Conservation (phyloP, 2,888 invertebrate species). For the Nemotelus pantherinus region DNA sequence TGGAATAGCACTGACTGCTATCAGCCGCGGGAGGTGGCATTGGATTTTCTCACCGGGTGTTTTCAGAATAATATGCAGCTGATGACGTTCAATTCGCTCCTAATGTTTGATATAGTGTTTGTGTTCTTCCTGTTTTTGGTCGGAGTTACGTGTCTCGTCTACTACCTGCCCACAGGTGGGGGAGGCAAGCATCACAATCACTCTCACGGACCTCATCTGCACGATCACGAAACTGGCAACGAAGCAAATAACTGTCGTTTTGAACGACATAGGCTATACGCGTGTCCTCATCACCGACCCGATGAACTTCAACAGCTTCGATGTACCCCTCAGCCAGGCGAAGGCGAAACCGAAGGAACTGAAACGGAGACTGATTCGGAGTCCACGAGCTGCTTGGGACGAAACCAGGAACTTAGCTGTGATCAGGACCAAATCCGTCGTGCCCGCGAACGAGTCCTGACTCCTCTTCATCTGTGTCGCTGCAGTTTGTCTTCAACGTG, state of each 20-base stretch:
- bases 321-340: neutral
- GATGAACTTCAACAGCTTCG: slow-evolving; percentile 34
- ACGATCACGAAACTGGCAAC: slow-evolving; percentile 21
- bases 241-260: slow-evolving; percentile 21
- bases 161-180: slow-evolving; percentile 75
- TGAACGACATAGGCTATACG: slow-evolving; percentile 31
- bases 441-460: slow-evolving; percentile 25
- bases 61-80: slow-evolving; percentile 72
- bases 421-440: slow-evolving; percentile 25
- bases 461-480: slow-evolving; percentile 24
- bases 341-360: slow-evolving; percentile 25
- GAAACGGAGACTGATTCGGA: slow-evolving; percentile 41
- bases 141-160: slow-evolving; percentile 83
- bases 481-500: neutral
- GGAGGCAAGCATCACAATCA: slow-evolving; percentile 21
- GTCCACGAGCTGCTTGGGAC: slow-evolving; percentile 23
- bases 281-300: slow-evolving; percentile 31
- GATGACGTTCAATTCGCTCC: slow-evolving; percentile 85
- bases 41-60: slow-evolving; percentile 1
- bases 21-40: neutral
- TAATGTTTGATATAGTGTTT: slow-evolving; percentile 90
- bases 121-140: slow-evolving; percentile 86
- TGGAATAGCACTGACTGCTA: neutral
- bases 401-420: slow-evolving; percentile 6
- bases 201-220: slow-evolving; percentile 38